Percentiles rank a stretch among this genome's conserved stretches.
Evolutionary conservation across 2,113 vertebrate genomes (phyloP).

Genomic region (Neogobius melanostomus): DNA sequence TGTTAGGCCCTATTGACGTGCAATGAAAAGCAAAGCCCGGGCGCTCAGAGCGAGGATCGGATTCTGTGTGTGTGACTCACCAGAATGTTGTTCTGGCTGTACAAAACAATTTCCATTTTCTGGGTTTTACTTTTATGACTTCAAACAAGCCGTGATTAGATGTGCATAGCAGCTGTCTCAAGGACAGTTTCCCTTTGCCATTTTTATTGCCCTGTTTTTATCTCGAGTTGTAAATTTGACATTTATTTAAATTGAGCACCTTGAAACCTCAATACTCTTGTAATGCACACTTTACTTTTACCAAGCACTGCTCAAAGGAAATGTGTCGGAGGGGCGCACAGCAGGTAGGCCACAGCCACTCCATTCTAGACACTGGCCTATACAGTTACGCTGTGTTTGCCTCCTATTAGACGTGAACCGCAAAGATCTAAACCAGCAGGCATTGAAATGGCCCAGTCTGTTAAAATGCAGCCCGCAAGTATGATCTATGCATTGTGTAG

Average conservation of each 20-base stretch:
- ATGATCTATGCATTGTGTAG: constrained; percentile 31
- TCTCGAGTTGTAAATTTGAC: constrained; percentile 41
- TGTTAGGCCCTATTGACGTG: constrained; percentile 40
- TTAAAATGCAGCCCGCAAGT: constrained; percentile 23
- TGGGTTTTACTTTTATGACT: constrained; percentile 59
- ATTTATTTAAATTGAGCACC: constrained; percentile 51
- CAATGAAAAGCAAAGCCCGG: constrained; percentile 14
- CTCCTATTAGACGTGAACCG: constrained; percentile 28
- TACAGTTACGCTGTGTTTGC: constrained; percentile 32
- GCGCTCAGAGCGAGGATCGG: constrained; percentile 31
- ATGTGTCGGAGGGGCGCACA: constrained; percentile 31
- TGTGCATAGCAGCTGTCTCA: constrained; percentile 68
- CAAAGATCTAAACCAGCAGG: constrained; percentile 21
- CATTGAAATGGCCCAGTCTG: constrained; percentile 8
- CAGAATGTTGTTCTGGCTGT: constrained; percentile 46
- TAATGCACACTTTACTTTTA: constrained; percentile 8
- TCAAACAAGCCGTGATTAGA: constrained; percentile 53
- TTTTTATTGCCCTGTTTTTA: constrained; percentile 39
- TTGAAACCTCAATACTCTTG: constrained; percentile 39
- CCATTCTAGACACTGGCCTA: constrained; percentile 3
- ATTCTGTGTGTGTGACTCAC: constrained; percentile 56
- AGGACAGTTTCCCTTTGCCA: constrained; percentile 20
- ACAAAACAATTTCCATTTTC: constrained; percentile 59
- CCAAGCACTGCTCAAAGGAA: constrained; percentile 29
- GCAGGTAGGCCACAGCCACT: constrained; percentile 36